Conservation (phyloP, 1,140 invertebrate genomes). For the Lysiphlebus fabarum region DNA sequence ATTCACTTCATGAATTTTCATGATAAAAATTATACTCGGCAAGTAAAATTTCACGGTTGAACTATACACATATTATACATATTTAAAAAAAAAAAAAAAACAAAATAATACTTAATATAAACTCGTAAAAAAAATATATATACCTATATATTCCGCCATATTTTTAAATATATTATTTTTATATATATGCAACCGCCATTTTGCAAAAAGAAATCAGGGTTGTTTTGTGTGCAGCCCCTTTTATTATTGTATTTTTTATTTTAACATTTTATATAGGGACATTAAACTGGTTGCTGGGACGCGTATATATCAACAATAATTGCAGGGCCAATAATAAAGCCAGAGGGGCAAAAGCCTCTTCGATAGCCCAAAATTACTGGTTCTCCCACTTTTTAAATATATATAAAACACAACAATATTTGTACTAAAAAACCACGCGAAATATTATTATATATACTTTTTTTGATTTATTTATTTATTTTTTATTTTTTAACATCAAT, state of each 20-base stretch:
- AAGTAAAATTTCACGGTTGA: constrained; percentile 10
- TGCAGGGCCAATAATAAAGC: constrained; percentile 56
- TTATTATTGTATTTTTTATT: constrained; percentile 27
- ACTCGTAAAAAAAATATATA: not conserved
- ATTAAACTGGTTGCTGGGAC: constrained; percentile 43
- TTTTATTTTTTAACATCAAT: too few species aligned
- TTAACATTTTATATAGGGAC: constrained; percentile 40
- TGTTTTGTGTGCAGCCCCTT: too few species aligned
- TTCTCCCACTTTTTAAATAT: constrained; percentile 41
- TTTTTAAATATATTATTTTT: constrained; percentile 2
- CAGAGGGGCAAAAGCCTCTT: constrained; percentile 42
- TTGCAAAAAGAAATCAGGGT: not conserved
- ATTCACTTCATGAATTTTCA: too few species aligned
- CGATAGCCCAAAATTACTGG: constrained; percentile 49
- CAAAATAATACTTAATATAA: too few species aligned
- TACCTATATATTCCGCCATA: constrained; percentile 10
- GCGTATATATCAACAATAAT: constrained; percentile 54
- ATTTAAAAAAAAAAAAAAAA: too few species aligned
- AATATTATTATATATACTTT: too few species aligned
- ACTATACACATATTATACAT: not conserved
- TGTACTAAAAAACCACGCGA: constrained; percentile 4
- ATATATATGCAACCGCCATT: constrained; percentile 10
- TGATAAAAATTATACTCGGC: too few species aligned
- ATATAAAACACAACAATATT: not conserved
- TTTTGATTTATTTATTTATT: too few species aligned